These are phyloP conservation scores for Furcifer pardalis DNA, from an alignment of 2,797 vertebrate species.

Conservation along the genomic window DNA sequence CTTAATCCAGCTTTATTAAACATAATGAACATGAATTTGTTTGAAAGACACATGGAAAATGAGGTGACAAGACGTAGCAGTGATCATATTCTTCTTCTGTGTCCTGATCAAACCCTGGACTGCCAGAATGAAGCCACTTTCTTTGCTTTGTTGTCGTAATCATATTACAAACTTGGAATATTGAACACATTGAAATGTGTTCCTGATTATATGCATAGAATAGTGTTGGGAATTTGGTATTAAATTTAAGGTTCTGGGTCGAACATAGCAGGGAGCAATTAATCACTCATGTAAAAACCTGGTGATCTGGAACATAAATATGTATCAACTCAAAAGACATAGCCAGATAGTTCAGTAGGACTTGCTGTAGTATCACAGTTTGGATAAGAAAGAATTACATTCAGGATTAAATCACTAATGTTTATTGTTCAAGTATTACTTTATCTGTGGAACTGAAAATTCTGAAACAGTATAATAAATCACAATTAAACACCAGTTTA, in stretches of 20 bases:
- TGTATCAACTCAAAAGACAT: not conserved
- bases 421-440: not conserved
- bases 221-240: not conserved
- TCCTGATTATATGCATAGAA: not conserved
- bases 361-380: not conserved
- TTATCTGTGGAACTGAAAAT: not conserved
- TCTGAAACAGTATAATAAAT: conserved; percentile 19
- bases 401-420: not conserved
- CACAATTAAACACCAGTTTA: conserved; percentile 20
- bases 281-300: not conserved
- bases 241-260: not conserved
- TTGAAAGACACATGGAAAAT: not conserved
- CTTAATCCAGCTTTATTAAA: no score
- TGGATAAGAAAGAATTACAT: not conserved
- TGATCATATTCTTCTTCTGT: no score
- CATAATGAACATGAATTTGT: not conserved
- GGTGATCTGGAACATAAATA: not conserved
- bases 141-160: no score
- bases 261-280: not conserved
- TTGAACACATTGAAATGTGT: not conserved
- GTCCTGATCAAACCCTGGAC: no score
- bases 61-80: not conserved
- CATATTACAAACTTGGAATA: no score
- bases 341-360: not conserved
- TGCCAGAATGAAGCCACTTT: no score